Evolutionary conservation across 2,888 invertebrate species (phyloP).

Genomic region (Cheilosia vernalis): DNA sequence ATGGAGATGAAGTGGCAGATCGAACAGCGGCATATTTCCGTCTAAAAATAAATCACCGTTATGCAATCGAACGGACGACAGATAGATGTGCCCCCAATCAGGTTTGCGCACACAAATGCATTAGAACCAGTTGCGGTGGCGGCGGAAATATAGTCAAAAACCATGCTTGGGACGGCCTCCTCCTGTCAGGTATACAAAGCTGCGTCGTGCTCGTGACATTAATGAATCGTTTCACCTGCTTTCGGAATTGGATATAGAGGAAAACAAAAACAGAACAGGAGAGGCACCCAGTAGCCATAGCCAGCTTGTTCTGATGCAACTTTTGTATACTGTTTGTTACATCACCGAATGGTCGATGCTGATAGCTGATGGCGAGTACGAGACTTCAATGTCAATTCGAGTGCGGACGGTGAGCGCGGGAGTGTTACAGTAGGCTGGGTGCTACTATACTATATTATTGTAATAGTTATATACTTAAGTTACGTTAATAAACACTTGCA

Average conservation of each 20-base stretch:
- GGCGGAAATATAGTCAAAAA: conserved; percentile 46
- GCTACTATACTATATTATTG: too few relatives aligned
- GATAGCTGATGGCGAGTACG: conserved; percentile 32
- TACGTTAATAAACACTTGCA: too few relatives aligned
- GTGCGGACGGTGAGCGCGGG: neutral
- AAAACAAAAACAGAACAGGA: conserved; percentile 43
- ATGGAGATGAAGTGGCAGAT: conserved; percentile 46
- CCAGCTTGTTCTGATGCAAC: conserved; percentile 50
- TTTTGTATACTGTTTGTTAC: conserved; percentile 15
- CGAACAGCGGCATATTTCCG: conserved; percentile 29
- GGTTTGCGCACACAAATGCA: neutral
- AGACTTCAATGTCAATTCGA: conserved; percentile 64
- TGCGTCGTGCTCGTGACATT: conserved; percentile 67
- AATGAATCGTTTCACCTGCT: conserved; percentile 74
- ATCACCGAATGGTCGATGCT: conserved; percentile 19
- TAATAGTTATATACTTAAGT: too few relatives aligned
- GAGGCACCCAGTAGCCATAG: conserved; percentile 28
- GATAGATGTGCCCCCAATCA: too few relatives aligned
- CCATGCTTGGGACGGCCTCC: conserved; percentile 17
- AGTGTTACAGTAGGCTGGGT: too few relatives aligned
- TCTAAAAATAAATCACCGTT: conserved; percentile 71
- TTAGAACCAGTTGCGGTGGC: conserved; percentile 29
- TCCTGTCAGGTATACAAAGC: conserved; percentile 57
- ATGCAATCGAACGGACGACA: conserved; percentile 68
- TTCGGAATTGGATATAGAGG: conserved; percentile 56